Conservation (phyloP, 1,140 invertebrate species). For the Bombus cullumanus region DNA sequence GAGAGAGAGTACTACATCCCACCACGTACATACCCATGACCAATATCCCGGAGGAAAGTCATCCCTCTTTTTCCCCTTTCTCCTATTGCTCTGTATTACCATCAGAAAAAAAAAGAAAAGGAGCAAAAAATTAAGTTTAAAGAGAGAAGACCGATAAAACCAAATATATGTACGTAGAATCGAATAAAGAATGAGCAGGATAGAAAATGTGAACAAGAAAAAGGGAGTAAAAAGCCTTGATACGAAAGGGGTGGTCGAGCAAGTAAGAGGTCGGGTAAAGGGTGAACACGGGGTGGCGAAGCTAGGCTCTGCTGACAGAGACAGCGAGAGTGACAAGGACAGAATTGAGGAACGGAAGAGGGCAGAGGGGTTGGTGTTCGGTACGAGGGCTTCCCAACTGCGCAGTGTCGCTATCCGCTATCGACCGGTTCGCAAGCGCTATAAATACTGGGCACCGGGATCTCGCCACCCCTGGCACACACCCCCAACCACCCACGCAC, state of each 20-base stretch:
- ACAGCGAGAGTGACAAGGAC: conserved; percentile 36
- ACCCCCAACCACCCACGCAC: conserved; percentile 52
- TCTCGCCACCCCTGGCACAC: conserved; percentile 68
- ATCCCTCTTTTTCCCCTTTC: not conserved
- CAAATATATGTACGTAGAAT: conserved; percentile 33
- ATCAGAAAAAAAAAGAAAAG: not conserved
- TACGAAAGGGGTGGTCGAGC: conserved; percentile 33
- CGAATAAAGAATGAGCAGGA: not conserved
- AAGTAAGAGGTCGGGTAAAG: conserved; percentile 39
- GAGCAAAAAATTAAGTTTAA: conserved; percentile 52
- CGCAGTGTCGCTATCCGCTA: conserved; percentile 79
- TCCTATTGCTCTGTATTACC: not conserved
- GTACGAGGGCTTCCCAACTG: conserved; percentile 74
- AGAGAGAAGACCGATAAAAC: conserved; percentile 1
- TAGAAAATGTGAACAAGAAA: not conserved
- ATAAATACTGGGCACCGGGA: conserved; percentile 80
- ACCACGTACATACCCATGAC: conserved; percentile 23
- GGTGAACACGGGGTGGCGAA: conserved; percentile 35
- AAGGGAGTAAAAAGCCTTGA: conserved; percentile 22
- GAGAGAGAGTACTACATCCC: not conserved
- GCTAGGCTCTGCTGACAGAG: not conserved
- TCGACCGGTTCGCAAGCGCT: conserved; percentile 78
- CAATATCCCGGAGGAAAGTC: conserved; percentile 41
- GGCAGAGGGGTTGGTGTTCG: conserved; percentile 42
- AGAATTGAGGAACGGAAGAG: not conserved